Evolutionary conservation across 2,113 vertebrate genomes (phyloP), one percentile per base, ranked within the genome.

Genomic region (Pygoscelis antarcticus): DNA sequence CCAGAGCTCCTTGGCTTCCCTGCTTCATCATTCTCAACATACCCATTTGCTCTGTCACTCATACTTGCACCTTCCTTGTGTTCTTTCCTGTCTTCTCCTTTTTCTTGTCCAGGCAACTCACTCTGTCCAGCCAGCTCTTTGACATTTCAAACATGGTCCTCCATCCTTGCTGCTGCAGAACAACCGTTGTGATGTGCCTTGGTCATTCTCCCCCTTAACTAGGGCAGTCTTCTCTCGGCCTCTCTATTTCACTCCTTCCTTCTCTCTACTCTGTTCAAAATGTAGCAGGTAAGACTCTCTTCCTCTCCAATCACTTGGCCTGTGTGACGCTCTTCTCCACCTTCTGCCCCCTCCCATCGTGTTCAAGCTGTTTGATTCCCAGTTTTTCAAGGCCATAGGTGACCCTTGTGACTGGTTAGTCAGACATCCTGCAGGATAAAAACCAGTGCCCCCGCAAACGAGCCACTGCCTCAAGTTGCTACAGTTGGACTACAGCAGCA

Each of bases 51-150:
- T 23, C 17, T 92, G 29, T 89, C 57, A 64, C 69, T 95, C 91
- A 90, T 32, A 46, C 68, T 89, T 93, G 74, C 51, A 71, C 36
- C 13, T 92, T 79, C 77, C 44, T 51, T 83, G 47, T 87, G 85
- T 93, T 95, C 52, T 90, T 94, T 75, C 72, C 79, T 90, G 13
- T 96, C 89, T 72, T 78, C 78, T 97, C 42, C 80, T 84, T 88
- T 79, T 82, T 76, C 71, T 77, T 92, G 87, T 87, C 77, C 86
- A 94, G 84, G 77, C 81, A 90, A 16, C 64, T 82, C 38, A 83
- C 10, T 88, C 92, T 94, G 74, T 95, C n/a, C 66, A 88, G 42
- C 36, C 86, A 79, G 47, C 44, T 80, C 77, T 89, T 83, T 94
- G 75, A 70, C 54, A 93, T 62, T 62, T 89, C 76, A 92, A 5